These are phyloP conservation scores for Rhingia campestris DNA, from an alignment of 2,888 invertebrate genomes.

Conservation along the genomic window DNA sequence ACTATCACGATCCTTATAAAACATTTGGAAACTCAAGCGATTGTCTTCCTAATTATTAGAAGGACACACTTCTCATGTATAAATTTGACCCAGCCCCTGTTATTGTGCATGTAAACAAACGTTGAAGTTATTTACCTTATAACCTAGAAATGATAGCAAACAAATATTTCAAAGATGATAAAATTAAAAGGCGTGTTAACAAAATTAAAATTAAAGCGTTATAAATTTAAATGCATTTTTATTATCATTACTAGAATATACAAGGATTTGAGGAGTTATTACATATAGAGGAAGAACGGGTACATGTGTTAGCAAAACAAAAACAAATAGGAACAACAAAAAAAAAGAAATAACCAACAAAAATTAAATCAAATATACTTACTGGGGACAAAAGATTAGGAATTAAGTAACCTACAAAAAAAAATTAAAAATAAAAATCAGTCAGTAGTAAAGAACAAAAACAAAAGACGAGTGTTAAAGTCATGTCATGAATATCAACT, in stretches of 20 bases:
- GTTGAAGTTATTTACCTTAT: too few species aligned
- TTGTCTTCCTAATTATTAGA: too few species aligned
- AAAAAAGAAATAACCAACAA: conserved; percentile 48
- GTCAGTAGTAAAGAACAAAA: conserved; percentile 75
- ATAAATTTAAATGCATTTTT: background rate
- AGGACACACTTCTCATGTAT: too few species aligned
- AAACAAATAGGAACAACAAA: conserved; percentile 12
- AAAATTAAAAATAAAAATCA: conserved; percentile 79
- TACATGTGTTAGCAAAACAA: conserved; percentile 22
- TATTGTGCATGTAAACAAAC: too few species aligned
- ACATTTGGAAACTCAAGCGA: too few species aligned
- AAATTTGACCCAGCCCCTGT: too few species aligned
- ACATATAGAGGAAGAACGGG: conserved; percentile 2
- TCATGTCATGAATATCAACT: conserved; percentile 57
- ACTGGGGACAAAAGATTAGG: conserved; percentile 80
- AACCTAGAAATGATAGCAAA: background rate
- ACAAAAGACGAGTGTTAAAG: conserved; percentile 66
- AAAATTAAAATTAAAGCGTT: conserved; percentile 3
- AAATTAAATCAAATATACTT: conserved; percentile 74
- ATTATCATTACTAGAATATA: background rate
- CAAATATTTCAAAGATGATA: background rate
- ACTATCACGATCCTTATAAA: too few species aligned
- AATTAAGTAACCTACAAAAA: conserved; percentile 83
- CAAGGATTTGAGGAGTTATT: background rate
- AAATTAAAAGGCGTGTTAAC: background rate